Evolutionary conservation across 64 coral and sea anemone genomes (phyloP), one percentile per base, ranked within the genome.

Genomic region (Trachythela sp.): DNA sequence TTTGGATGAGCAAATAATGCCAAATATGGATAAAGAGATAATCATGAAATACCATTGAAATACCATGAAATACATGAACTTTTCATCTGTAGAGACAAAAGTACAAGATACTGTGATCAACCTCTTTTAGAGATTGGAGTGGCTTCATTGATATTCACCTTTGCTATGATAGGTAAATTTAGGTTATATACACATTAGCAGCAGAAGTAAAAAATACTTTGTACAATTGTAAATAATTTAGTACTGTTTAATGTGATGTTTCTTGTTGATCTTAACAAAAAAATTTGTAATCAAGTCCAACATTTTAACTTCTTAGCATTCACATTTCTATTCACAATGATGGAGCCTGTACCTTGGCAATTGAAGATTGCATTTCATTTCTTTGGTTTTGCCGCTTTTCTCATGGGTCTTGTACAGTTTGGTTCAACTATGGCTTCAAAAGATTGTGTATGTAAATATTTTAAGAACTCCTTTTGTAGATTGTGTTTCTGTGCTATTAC

Each of bases 341-440:
- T 99, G 96, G 96, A 99, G 26, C 96, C 96, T 13, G 96, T 99
- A 29, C 96, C 96, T 24, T 99, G 96, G 96, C 96, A 99, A 68
- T 45, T 99, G 20, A 99, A 99, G 35, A 99, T 99, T 91, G 96
- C 96, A 8, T 99, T 99, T 84, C 96, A 99, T 90, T 99, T 99
- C 83, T 99, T 93, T 99, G 96, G 96, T 15, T 99, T 99, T 94
- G 96, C 93, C 5, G 94, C 96, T 20, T 89, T 99, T 31, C 88
- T 99, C 14, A 94, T 99, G 89, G 96, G 96, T 10, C 89, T 99
- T 54, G 96, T 99, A 0, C 38, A 94, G 75, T 99, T 99, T 93
- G 96, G 93, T 36, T 99, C 96, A 84, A 92, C 89, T 13, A 85
- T 99, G 37, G 91, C 94, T 52, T 90, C 93, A 7, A 45, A 41